Evolutionary conservation across 2,888 invertebrate genomes (phyloP).

Genomic region (Morpho helenor): DNA sequence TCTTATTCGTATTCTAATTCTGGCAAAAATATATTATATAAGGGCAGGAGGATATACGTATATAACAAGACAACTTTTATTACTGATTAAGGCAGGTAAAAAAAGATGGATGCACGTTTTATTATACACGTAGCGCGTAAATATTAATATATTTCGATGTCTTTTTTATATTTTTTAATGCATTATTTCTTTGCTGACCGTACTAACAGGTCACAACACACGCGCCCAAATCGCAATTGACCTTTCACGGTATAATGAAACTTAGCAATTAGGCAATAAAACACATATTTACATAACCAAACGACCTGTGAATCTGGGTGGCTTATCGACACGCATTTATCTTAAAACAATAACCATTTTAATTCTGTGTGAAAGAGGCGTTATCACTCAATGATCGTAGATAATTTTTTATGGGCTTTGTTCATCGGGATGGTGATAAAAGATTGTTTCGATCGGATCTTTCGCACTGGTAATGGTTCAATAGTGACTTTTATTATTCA

Average conservation of each 20-base stretch:
- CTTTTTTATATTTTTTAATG: background rate
- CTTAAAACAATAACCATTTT: slow-evolving; percentile 44
- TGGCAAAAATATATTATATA: no score
- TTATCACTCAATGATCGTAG: slow-evolving; percentile 34
- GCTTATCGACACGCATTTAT: slow-evolving; percentile 37
- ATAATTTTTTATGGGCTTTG: slow-evolving; percentile 37
- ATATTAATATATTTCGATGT: no score
- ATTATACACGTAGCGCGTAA: no score
- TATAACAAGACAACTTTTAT: no score
- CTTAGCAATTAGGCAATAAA: slow-evolving; percentile 40
- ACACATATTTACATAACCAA: slow-evolving; percentile 42
- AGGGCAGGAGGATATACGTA: no score
- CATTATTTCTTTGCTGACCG: slow-evolving; percentile 1
- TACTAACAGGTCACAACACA: slow-evolving; percentile 15
- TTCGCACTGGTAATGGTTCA: slow-evolving; percentile 6
- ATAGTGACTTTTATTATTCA: background rate
- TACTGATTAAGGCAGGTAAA: no score
- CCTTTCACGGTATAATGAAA: slow-evolving; percentile 34
- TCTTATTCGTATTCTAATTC: no score
- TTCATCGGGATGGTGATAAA: slow-evolving; percentile 30
- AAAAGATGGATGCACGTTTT: no score
- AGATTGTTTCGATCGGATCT: slow-evolving; percentile 11
- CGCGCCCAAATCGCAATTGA: slow-evolving; percentile 26
- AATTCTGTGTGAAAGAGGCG: slow-evolving; percentile 40
- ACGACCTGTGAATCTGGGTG: slow-evolving; percentile 24